Percentiles rank a stretch among this genome's conserved stretches.
Evolutionary conservation across 2,113 vertebrate species (phyloP).

Genomic region (Ancistrus triradiatus): DNA sequence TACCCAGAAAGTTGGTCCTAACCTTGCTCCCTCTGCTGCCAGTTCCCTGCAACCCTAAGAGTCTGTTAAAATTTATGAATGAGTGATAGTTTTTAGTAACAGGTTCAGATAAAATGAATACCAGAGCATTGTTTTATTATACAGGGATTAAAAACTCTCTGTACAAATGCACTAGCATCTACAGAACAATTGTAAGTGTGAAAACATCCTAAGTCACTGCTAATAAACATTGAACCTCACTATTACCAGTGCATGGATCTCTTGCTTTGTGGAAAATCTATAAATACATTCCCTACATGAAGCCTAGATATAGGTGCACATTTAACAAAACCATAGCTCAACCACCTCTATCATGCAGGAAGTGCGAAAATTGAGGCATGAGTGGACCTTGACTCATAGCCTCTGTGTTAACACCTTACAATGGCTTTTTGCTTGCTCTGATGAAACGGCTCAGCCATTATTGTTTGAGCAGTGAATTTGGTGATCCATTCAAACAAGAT

Average conservation of each 20-base stretch:
- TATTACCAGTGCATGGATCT: background rate
- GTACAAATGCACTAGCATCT: no score
- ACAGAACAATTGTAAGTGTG: no score
- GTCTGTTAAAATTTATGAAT: no score
- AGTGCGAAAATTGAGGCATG: slow-evolving; percentile 35
- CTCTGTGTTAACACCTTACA: slow-evolving; percentile 41
- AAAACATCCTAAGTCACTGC: no score
- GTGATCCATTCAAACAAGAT: slow-evolving; percentile 41
- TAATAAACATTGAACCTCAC: background rate
- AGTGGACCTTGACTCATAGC: slow-evolving; percentile 15
- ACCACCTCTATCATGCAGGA: slow-evolving; percentile 3
- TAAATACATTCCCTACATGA: background rate
- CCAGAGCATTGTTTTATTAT: no score
- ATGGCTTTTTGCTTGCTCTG: slow-evolving; percentile 34
- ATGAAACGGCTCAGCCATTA: slow-evolving; percentile 43
- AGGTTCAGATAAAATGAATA: no score
- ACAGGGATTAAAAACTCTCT: no score
- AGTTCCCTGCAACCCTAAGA: no score
- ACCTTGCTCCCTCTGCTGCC: no score
- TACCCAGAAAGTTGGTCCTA: no score
- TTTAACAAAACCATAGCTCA: slow-evolving; percentile 10
- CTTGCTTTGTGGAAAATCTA: background rate
- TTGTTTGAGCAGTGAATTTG: slow-evolving; percentile 40
- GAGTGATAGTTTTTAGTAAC: no score
- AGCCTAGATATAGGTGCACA: slow-evolving; percentile 6